Conservation (phyloP, 2,797 vertebrate species). For the Chiloscyllium punctatum region DNA sequence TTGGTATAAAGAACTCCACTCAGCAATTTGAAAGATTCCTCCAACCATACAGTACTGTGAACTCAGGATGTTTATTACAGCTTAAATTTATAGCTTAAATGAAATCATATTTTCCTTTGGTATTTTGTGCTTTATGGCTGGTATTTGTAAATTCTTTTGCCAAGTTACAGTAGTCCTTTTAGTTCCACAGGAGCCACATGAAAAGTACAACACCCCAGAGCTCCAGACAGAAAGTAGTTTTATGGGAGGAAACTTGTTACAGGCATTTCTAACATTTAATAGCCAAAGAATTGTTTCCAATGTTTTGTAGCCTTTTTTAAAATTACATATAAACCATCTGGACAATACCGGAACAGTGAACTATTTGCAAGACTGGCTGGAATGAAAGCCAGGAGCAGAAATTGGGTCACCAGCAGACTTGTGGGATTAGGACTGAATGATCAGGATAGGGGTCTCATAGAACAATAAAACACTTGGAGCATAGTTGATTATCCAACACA, state of each 20-base stretch:
- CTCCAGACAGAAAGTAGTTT: not conserved
- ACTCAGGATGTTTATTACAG: not conserved
- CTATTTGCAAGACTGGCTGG: too few species aligned
- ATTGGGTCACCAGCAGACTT: too few species aligned
- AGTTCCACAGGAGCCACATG: not conserved
- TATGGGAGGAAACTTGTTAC: not conserved
- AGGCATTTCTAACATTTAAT: slow-evolving; percentile 10
- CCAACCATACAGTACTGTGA: not conserved
- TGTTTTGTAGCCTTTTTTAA: not conserved
- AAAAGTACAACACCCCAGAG: not conserved
- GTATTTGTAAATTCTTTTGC: not conserved
- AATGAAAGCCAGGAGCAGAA: too few species aligned
- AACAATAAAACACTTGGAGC: too few species aligned
- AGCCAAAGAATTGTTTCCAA: not conserved
- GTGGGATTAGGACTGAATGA: too few species aligned
- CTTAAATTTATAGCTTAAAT: not conserved
- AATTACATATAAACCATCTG: not conserved
- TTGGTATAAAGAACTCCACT: not conserved
- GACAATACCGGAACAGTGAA: too few species aligned
- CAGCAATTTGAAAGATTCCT: not conserved
- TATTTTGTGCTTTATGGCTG: not conserved
- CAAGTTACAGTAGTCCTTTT: not conserved
- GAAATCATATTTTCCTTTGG: not conserved
- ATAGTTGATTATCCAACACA: too few species aligned
- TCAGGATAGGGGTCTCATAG: too few species aligned